These are phyloP conservation scores for Tethea ocularis DNA, from an alignment of 2,888 invertebrate species.

Conservation along the genomic window DNA sequence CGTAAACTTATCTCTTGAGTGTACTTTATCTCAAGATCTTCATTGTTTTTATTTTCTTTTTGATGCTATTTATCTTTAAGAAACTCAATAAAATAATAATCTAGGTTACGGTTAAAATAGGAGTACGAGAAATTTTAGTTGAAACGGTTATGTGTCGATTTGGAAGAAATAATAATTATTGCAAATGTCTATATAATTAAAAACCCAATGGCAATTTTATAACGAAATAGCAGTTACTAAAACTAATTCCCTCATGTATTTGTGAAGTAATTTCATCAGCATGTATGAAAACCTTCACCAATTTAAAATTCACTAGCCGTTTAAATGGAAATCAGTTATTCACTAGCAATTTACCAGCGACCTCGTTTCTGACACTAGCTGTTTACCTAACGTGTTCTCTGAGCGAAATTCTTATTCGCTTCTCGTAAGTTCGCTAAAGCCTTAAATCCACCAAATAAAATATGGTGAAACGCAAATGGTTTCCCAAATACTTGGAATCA, in stretches of 20 bases:
- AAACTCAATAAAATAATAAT: not conserved
- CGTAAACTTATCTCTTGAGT: constrained; percentile 1
- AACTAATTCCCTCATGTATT: not conserved
- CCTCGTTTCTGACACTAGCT: constrained; percentile 3
- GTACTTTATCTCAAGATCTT: not conserved
- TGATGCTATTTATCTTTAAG: not conserved
- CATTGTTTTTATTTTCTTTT: not conserved
- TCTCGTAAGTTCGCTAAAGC: not conserved
- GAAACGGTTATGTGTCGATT: too few species aligned
- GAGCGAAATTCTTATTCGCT: not conserved
- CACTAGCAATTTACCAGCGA: constrained; percentile 8
- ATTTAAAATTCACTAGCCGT: constrained; percentile 5
- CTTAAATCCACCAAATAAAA: constrained; percentile 6
- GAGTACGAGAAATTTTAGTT: not conserved
- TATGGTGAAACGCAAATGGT: not conserved
- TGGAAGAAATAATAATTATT: too few species aligned
- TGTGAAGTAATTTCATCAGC: not conserved
- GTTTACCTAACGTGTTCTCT: constrained; percentile 2
- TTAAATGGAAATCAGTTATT: constrained; percentile 7
- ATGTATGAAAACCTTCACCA: not conserved
- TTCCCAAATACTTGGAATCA: not conserved
- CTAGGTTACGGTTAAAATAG: not conserved
- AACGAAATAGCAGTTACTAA: not conserved
- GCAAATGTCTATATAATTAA: not conserved
- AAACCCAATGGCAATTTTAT: not conserved